phyloP scores from a whole-genome alignment of 1,140 invertebrate genomes.

The Patella vulgata region DNA sequence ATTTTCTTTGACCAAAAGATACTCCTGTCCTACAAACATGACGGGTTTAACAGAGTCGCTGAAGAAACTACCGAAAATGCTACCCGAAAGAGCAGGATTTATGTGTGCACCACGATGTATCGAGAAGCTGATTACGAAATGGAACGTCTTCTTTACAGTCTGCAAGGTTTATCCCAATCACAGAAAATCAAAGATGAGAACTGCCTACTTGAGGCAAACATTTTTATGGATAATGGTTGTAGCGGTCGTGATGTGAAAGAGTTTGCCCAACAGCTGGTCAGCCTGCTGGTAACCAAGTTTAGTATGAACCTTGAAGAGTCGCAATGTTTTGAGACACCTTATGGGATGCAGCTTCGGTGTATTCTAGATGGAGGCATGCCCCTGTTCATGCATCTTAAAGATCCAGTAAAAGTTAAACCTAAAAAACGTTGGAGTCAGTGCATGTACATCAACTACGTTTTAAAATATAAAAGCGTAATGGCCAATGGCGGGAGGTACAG shows the following conservation, averaged over 20 bases:
- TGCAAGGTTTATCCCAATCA: slow-evolving; percentile 33
- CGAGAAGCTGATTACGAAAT: slow-evolving; percentile 54
- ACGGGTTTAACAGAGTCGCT: slow-evolving; percentile 6
- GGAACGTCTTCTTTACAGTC: slow-evolving; percentile 43
- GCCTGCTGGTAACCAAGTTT: slow-evolving; percentile 39
- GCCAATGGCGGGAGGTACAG: background rate
- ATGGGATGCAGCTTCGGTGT: slow-evolving; percentile 49
- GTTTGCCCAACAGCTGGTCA: slow-evolving; percentile 52
- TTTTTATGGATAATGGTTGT: slow-evolving; percentile 58
- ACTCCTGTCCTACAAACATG: slow-evolving; percentile 19
- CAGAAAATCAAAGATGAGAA: slow-evolving; percentile 21
- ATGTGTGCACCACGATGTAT: slow-evolving; percentile 58
- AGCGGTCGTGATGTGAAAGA: slow-evolving; percentile 37
- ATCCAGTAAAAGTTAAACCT: slow-evolving; percentile 46
- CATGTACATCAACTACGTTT: slow-evolving; percentile 55
- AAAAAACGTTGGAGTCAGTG: slow-evolving; percentile 59
- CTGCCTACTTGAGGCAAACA: slow-evolving; percentile 48
- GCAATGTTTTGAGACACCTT: slow-evolving; percentile 41
- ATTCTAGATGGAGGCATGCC: slow-evolving; percentile 38
- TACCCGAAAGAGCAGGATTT: slow-evolving; percentile 32
- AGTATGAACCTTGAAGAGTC: slow-evolving; percentile 24
- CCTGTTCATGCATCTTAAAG: slow-evolving; percentile 52
- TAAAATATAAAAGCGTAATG: slow-evolving; percentile 31
- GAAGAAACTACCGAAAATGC: background rate
- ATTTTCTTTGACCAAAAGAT: slow-evolving; percentile 36